Evolutionary conservation across 2,888 invertebrate genomes (phyloP).

Genomic region (Ichneumoninae sp.): DNA sequence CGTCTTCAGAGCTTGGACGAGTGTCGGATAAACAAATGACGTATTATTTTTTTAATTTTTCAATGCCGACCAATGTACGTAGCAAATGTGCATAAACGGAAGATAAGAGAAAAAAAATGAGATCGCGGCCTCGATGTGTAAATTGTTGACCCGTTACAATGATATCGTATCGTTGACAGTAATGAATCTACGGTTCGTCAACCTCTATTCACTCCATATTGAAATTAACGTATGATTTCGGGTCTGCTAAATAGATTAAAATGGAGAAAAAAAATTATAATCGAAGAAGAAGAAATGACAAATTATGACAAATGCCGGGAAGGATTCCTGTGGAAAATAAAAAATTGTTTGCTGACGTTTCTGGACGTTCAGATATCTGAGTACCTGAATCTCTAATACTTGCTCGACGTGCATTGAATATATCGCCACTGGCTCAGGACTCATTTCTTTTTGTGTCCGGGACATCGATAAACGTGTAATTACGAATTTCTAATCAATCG

Average conservation of each 20-base stretch:
- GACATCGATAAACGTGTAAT: constrained; percentile 5
- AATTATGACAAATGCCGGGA: neutral
- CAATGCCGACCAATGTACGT: neutral
- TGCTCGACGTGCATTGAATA: neutral
- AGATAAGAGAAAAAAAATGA: neutral
- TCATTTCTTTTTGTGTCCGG: constrained; percentile 58
- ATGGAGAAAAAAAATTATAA: neutral
- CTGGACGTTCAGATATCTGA: neutral
- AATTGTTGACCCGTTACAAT: neutral
- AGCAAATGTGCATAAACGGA: neutral
- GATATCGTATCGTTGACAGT: neutral
- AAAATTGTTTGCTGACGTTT: neutral
- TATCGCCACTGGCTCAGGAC: constrained; percentile 54
- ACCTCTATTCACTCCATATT: neutral
- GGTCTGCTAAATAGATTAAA: neutral
- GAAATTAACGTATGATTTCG: too few relatives aligned
- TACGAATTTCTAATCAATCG: constrained; percentile 19
- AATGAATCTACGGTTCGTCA: neutral
- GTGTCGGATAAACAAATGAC: neutral
- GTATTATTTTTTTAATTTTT: neutral
- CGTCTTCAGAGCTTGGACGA: constrained; percentile 1
- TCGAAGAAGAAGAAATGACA: neutral
- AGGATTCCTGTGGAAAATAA: neutral
- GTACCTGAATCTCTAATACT: neutral
- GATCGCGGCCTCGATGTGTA: constrained; percentile 6